Percentiles rank a stretch among this genome's conserved stretches.
These are phyloP conservation scores for Theretra japonica DNA, from an alignment of 2,888 invertebrate species.

Conservation along the genomic window DNA sequence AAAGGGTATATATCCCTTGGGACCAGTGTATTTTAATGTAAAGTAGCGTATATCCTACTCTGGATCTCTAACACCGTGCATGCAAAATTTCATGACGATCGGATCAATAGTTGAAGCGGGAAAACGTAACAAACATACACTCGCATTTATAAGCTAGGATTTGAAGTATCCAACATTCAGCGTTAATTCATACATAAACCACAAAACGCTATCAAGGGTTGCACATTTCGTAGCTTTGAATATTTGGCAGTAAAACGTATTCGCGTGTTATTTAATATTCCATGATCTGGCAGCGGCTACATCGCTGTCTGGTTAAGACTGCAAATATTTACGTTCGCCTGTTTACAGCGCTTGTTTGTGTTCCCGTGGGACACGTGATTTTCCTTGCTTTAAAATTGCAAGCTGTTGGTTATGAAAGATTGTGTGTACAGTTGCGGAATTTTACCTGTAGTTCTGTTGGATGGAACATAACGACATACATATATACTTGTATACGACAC, in stretches of 20 bases:
- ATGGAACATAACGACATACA: too few species aligned
- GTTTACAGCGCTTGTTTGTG: constrained; percentile 6
- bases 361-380: not conserved
- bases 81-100: too few species aligned
- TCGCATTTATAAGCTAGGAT: not conserved
- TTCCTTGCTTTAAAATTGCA: constrained; percentile 9
- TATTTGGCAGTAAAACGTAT: constrained; percentile 9
- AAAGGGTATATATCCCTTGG: too few species aligned
- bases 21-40: too few species aligned
- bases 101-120: too few species aligned
- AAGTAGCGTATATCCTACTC: too few species aligned
- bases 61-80: too few species aligned
- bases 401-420: not conserved
- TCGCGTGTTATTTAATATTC: constrained; percentile 19
- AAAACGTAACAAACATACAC: too few species aligned
- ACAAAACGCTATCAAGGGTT: not conserved
- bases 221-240: not conserved
- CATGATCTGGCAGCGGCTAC: constrained; percentile 5
- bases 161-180: not conserved
- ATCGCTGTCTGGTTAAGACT: constrained; percentile 12
- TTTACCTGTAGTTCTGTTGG: not conserved
- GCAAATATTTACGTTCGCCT: constrained; percentile 8
- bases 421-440: not conserved
- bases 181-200: not conserved
- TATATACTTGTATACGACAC: too few species aligned